Conservation (phyloP, 2,888 invertebrate genomes). For the Teleiodes luculella region DNA sequence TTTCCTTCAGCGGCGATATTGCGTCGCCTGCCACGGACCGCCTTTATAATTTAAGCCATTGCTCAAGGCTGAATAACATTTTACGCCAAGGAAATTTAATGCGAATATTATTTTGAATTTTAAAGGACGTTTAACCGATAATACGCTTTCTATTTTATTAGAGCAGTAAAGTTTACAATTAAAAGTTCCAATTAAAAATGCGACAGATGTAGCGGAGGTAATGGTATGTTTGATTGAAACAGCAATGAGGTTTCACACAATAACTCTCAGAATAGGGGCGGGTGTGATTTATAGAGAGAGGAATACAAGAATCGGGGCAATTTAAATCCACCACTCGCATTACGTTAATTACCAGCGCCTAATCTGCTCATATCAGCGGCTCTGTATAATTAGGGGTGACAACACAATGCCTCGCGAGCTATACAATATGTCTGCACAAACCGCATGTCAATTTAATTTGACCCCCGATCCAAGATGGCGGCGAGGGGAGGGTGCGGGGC, state of each 20-base stretch:
- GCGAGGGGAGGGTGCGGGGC: conserved; percentile 19
- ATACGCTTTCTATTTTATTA: background rate
- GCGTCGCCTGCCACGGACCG: conserved; percentile 47
- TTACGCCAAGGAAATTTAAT: conserved; percentile 47
- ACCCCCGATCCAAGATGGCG: conserved; percentile 73
- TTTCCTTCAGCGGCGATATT: conserved; percentile 55
- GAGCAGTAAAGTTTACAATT: background rate
- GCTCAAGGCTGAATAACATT: conserved; percentile 49
- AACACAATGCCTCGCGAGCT: conserved; percentile 63
- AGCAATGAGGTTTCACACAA: conserved; percentile 27
- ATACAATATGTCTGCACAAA: conserved; percentile 69
- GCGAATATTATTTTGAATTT: conserved; percentile 50
- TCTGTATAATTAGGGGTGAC: conserved; percentile 74
- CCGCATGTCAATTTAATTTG: conserved; percentile 77
- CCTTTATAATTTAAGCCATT: conserved; percentile 53
- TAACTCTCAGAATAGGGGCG: conserved; percentile 33
- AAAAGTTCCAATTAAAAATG: background rate
- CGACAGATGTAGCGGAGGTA: conserved; percentile 17
- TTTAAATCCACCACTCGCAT: conserved; percentile 54
- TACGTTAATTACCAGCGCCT: conserved; percentile 64
- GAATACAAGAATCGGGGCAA: conserved; percentile 44
- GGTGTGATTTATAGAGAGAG: conserved; percentile 40
- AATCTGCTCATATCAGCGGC: conserved; percentile 62
- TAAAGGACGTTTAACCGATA: conserved; percentile 31
- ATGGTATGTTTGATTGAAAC: conserved; percentile 23